Percentiles rank a stretch among this genome's conserved stretches.
phyloP scores from a whole-genome alignment of 2,797 vertebrate genomes.

The Chelmon rostratus region DNA sequence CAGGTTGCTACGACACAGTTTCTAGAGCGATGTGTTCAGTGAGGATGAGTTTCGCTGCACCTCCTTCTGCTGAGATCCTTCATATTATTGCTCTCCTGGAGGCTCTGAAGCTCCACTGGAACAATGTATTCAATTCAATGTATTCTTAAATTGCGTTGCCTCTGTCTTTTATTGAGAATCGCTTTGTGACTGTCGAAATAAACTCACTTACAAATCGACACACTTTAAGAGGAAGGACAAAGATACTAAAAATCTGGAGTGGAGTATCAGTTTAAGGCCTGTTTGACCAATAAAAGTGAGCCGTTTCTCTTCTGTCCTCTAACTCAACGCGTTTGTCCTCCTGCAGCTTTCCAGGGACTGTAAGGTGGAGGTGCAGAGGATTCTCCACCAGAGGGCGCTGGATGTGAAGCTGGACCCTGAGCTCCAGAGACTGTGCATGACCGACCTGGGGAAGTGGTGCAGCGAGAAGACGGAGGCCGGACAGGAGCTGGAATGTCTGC shows the following conservation, averaged over 20 bases:
- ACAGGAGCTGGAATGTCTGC: conserved; percentile 97
- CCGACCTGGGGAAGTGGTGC: conserved; percentile 97
- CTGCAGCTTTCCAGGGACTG: conserved; percentile 94
- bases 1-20: neutral
- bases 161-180: too few relatives aligned
- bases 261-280: conserved; percentile 22
- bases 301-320: neutral
- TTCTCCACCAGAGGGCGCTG: conserved; percentile 95
- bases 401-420: conserved; percentile 95
- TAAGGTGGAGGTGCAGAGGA: conserved; percentile 94
- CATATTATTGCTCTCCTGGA: too few relatives aligned
- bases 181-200: too few relatives aligned
- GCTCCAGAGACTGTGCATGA: conserved; percentile 94
- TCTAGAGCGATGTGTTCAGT: neutral
- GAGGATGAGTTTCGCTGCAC: neutral
- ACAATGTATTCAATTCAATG: neutral
- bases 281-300: neutral
- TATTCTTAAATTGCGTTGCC: too few relatives aligned
- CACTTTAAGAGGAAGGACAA: too few relatives aligned
- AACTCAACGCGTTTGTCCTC: neutral
- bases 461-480: conserved; percentile 94
- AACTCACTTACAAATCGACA: too few relatives aligned
- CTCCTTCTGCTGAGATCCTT: neutral
- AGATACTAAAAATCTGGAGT: too few relatives aligned
- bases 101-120: neutral